Base-by-base conservation (phyloP, 2,888 invertebrate species). In the Drosophila melanosoma region DNA sequence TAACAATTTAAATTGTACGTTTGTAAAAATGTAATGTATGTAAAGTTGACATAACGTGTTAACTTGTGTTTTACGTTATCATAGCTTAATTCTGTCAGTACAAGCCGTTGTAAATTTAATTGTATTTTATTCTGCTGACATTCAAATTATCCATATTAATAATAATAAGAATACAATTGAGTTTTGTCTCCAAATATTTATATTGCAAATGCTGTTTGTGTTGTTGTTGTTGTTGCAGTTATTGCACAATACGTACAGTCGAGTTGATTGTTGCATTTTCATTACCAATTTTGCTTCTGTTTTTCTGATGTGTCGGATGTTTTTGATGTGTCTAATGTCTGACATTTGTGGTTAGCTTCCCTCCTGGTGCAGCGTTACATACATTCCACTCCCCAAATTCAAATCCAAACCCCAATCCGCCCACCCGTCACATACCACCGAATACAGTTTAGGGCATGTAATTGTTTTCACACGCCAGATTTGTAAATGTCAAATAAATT, bases 381-480 rank as follows among this genome's bases (percentile, higher is more conserved):
- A 11, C 23, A 38, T 15, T 33, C 49, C n/a, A 20, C 12, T 12
- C 38, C 11, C 36, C 32, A 5, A 5, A 15, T 17, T 2, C n/a
- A 6, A 17, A 36, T 38, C 17, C 51, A 29, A n/a, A n/a, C n/a
- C n/a, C n/a, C n/a, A 15, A 23, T 4, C 7, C 36, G 29, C 23
- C 45, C 38, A 17, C 17, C 17, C 17, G n/a, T 10, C 5, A 17
- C 11, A n/a, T 0, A 52, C 5, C n/a, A 52, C 5, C n/a, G 49
- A 65, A 56, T n/a, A 51, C 48, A 51, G 57, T 64, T 74, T 58
- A 38, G 61, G 56, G 59, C 68, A 71, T 87, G 76, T 87, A 84
- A 86, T 89, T 87, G 89, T 80, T 87, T 83, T 85, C 89, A 86
- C 87, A 87, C 89, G 78, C 63, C 80, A 87, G 81, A 89, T 76